phyloP scores from a whole-genome alignment of 2,113 vertebrate species.

The Lanius collurio region DNA sequence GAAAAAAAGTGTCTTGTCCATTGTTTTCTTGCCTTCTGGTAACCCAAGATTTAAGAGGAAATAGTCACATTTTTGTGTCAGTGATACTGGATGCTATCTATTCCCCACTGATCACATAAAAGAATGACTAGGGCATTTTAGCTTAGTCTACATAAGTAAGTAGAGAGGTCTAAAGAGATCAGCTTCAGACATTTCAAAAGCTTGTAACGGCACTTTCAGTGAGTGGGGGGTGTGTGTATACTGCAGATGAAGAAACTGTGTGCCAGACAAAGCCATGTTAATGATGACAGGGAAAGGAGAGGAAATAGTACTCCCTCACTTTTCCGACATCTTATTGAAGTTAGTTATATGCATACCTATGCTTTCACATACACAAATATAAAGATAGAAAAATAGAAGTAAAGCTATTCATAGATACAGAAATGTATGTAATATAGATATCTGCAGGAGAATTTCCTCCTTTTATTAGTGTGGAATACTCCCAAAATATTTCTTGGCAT shows the following conservation, averaged over 20 bases:
- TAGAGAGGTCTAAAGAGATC: background rate
- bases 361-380: background rate
- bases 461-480: background rate
- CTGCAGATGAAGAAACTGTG: background rate
- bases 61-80: background rate
- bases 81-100: no score
- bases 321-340: background rate
- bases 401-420: background rate
- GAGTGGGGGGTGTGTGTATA: no score
- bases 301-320: no score
- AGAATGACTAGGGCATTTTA: no score
- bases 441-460: background rate
- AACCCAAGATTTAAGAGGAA: background rate
- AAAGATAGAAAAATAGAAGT: background rate
- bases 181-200: background rate
- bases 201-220: no score
- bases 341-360: background rate
- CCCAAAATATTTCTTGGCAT: background rate
- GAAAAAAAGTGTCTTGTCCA: background rate
- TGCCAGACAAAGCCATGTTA: background rate
- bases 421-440: background rate
- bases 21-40: background rate
- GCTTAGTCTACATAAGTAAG: background rate
- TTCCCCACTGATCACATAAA: background rate
- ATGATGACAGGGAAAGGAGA: background rate